Evolutionary conservation across 2,888 invertebrate species (phyloP).

Genomic region (Punctoribates punctum): DNA sequence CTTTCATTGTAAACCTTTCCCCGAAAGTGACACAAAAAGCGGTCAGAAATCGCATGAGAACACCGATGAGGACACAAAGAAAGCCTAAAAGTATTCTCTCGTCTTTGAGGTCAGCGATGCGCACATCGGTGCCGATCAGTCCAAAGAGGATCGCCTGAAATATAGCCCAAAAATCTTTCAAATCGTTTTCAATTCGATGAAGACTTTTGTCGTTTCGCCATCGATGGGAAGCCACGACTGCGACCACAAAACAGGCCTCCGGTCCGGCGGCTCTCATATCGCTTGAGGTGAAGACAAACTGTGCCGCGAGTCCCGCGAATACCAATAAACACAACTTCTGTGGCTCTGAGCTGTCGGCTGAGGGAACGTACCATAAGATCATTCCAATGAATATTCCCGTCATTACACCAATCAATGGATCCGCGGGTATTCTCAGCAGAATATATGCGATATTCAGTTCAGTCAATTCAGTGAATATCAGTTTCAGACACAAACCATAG

Average conservation of each 20-base stretch:
- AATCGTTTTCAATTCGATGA: not conserved
- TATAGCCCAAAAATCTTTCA: slow-evolving; percentile 52
- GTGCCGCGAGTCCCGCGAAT: slow-evolving; percentile 51
- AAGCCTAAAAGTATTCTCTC: not conserved
- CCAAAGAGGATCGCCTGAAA: slow-evolving; percentile 57
- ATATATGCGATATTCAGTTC: slow-evolving; percentile 48
- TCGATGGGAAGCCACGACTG: slow-evolving; percentile 45
- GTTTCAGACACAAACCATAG: slow-evolving; percentile 54
- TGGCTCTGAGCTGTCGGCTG: not conserved
- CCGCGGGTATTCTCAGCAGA: slow-evolving; percentile 54
- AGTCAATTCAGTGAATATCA: slow-evolving; percentile 49
- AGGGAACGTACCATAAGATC: slow-evolving; percentile 47
- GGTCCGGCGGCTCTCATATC: slow-evolving; percentile 57
- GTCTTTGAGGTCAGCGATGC: not conserved
- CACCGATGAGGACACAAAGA: slow-evolving; percentile 56
- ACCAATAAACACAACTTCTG: slow-evolving; percentile 64
- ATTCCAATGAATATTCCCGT: slow-evolving; percentile 55
- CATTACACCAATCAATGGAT: slow-evolving; percentile 63
- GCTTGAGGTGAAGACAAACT: slow-evolving; percentile 52
- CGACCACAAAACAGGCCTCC: slow-evolving; percentile 59
- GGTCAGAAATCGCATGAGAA: slow-evolving; percentile 58
- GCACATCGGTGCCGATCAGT: slow-evolving; percentile 59
- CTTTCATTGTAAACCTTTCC: slow-evolving; percentile 76
- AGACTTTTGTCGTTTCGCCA: slow-evolving; percentile 43
- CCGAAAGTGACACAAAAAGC: slow-evolving; percentile 58